Percentiles rank a stretch among this genome's conserved stretches.
Evolutionary conservation across 2,113 vertebrate genomes (phyloP).

Genomic region (Forbesichthys agassizii): DNA sequence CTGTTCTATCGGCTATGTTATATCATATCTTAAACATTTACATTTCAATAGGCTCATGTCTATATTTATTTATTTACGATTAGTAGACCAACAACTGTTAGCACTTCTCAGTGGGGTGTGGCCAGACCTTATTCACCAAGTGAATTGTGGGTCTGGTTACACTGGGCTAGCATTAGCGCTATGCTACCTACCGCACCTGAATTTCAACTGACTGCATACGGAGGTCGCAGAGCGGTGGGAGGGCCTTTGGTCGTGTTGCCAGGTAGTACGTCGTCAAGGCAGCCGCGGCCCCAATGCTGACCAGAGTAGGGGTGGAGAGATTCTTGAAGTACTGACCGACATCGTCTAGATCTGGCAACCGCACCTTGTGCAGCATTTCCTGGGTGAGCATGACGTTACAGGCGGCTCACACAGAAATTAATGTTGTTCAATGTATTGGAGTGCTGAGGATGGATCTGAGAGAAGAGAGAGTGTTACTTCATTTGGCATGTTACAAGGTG

Average conservation of each 20-base stretch:
- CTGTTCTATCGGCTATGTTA: too few relatives aligned
- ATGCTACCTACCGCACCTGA: constrained; percentile 77
- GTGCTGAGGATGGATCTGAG: constrained; percentile 14
- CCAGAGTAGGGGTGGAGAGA: constrained; percentile 82
- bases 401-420: not conserved
- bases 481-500: too few relatives aligned
- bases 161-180: too few relatives aligned
- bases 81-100: too few relatives aligned
- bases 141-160: too few relatives aligned
- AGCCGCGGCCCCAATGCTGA: constrained; percentile 87
- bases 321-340: constrained; percentile 82
- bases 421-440: not conserved
- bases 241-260: constrained; percentile 83
- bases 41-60: too few relatives aligned
- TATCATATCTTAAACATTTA: too few relatives aligned
- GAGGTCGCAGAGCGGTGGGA: constrained; percentile 84
- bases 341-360: constrained; percentile 83
- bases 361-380: constrained; percentile 81
- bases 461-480: not conserved
- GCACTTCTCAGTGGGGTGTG: too few relatives aligned
- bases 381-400: constrained; percentile 79
- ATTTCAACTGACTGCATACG: constrained; percentile 88
- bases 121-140: too few relatives aligned
- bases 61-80: too few relatives aligned
- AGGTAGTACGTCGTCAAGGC: constrained; percentile 88